Conservation (phyloP, 2,888 invertebrate genomes). For the Cetonia aurata region DNA sequence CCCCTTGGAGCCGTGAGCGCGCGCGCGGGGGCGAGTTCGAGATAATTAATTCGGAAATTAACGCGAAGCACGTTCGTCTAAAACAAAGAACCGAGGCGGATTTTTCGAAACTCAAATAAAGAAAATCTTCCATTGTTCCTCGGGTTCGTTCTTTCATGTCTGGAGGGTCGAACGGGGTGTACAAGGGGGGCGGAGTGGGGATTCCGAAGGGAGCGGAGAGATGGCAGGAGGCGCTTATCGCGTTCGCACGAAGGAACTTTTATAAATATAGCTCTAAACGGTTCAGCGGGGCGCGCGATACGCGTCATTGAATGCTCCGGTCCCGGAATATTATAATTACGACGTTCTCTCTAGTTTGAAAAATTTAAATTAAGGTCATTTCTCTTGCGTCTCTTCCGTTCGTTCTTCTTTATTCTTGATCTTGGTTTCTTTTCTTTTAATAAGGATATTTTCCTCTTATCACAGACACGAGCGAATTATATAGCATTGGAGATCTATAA, state of each 20-base stretch:
- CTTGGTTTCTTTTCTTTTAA: too few relatives aligned
- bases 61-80: constrained; percentile 34
- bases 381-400: background rate
- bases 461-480: too few relatives aligned
- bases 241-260: background rate
- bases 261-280: constrained; percentile 19
- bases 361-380: constrained; percentile 22
- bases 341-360: constrained; percentile 21
- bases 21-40: constrained; percentile 7
- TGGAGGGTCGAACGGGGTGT: background rate
- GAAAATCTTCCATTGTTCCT: constrained; percentile 32
- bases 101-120: constrained; percentile 33
- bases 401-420: background rate
- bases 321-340: constrained; percentile 21
- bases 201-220: too few relatives aligned
- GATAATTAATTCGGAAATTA: constrained; percentile 40
- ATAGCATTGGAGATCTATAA: too few relatives aligned
- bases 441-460: too few relatives aligned
- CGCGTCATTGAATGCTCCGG: constrained; percentile 14
- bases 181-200: background rate
- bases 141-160: background rate
- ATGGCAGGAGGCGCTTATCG: too few relatives aligned
- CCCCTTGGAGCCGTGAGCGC: too few relatives aligned
- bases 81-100: constrained; percentile 20
- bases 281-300: background rate